phyloP scores from a whole-genome alignment of 2,888 invertebrate genomes.

The Tethea ocularis region DNA sequence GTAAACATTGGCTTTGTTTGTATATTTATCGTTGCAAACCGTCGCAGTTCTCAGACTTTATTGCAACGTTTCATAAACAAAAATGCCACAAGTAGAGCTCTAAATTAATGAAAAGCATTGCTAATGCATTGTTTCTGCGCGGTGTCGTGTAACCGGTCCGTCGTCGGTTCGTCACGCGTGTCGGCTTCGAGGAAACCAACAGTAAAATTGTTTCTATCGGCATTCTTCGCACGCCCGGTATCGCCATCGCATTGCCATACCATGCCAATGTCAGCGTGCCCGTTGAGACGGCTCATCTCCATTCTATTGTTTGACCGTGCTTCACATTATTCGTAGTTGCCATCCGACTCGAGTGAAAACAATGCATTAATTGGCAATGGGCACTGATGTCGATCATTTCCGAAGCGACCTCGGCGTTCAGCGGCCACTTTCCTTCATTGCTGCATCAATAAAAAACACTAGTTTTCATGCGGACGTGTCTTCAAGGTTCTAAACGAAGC shows the following conservation, averaged over 20 bases:
- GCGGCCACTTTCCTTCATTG: conserved; percentile 58
- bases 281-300: conserved; percentile 50
- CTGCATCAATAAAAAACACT: conserved; percentile 45
- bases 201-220: conserved; percentile 71
- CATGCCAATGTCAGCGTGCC: conserved; percentile 19
- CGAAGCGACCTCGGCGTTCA: conserved; percentile 31
- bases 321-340: conserved; percentile 43
- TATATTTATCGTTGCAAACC: conserved; percentile 37
- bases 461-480: conserved; percentile 44
- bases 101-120: conserved; percentile 69
- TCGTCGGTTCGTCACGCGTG: conserved; percentile 69
- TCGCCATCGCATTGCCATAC: conserved; percentile 52
- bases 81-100: conserved; percentile 46
- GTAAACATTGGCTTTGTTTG: conserved; percentile 43
- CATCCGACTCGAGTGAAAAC: conserved; percentile 51
- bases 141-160: conserved; percentile 70
- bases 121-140: conserved; percentile 72
- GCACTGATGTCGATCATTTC: conserved; percentile 42
- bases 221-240: conserved; percentile 71
- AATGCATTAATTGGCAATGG: conserved; percentile 55
- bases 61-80: conserved; percentile 53
- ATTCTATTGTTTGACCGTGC: conserved; percentile 58
- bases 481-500: conserved; percentile 55
- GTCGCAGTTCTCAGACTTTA: conserved; percentile 40
- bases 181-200: conserved; percentile 75